Percentiles rank a stretch among this genome's conserved stretches.
Evolutionary conservation across 2,888 invertebrate species (phyloP).

Genomic region (Nomada ruficornis): DNA sequence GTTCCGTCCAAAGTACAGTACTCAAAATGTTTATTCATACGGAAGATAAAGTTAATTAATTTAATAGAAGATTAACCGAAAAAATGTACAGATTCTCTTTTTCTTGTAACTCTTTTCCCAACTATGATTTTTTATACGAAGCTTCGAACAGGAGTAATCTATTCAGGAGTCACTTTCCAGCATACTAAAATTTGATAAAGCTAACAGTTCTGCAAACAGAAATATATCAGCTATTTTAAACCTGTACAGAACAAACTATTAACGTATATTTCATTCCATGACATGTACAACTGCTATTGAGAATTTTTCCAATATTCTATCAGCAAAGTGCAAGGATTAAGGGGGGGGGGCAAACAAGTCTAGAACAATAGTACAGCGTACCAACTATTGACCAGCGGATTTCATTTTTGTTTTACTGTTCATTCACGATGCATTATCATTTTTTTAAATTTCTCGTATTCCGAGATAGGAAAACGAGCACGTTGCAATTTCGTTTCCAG

Average conservation of each 20-base stretch:
- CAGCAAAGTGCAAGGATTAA: too few species aligned
- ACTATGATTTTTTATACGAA: neutral
- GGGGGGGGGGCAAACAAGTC: too few species aligned
- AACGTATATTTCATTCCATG: too few species aligned
- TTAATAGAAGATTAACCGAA: neutral
- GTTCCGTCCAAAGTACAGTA: too few species aligned
- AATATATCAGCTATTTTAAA: too few species aligned
- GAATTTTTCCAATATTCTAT: too few species aligned
- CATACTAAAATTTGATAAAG: neutral
- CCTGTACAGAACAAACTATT: too few species aligned
- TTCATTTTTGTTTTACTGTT: neutral
- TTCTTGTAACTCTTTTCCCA: neutral
- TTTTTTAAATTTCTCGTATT: conserved; percentile 44
- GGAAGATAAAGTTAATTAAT: neutral
- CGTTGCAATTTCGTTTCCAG: conserved; percentile 23
- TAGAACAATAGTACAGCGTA: neutral
- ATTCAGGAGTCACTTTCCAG: neutral
- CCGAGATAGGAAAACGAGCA: conserved; percentile 23
- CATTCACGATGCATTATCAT: conserved; percentile 37
- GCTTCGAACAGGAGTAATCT: neutral
- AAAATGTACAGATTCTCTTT: too few species aligned
- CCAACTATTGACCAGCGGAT: conserved; percentile 17
- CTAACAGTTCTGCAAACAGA: too few species aligned
- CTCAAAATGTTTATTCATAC: too few species aligned
- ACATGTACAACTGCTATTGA: too few species aligned